A percentile compares a stretch with the other conserved stretches of the same genome.
Conservation (phyloP, 2,113 vertebrate species). For the Apteryx mantelli region DNA sequence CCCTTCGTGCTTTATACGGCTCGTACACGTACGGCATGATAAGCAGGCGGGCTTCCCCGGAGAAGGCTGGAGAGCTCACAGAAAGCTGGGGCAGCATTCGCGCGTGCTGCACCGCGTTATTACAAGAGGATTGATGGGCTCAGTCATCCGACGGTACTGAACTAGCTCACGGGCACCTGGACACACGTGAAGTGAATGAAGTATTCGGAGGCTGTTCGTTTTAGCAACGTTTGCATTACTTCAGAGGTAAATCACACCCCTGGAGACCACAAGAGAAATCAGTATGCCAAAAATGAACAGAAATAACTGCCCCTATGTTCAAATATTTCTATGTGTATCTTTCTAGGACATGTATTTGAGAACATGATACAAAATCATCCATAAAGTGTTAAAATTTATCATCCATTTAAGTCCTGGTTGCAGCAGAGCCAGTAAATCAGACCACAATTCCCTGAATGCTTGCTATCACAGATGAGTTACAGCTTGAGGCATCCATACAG, state of each 20-base stretch:
- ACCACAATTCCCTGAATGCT: fast-evolving
- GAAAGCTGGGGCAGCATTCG: neutral
- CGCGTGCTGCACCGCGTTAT: fast-evolving
- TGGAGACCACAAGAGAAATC: neutral
- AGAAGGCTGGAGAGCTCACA: neutral
- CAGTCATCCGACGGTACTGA: fast-evolving
- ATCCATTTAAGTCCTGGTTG: fast-evolving
- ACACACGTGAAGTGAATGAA: fast-evolving
- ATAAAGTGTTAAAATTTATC: no score
- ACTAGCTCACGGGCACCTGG: neutral
- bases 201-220: fast-evolving
- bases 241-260: neutral
- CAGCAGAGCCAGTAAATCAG: neutral
- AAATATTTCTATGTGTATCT: neutral
- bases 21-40: fast-evolving
- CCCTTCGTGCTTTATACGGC: neutral
- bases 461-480: neutral
- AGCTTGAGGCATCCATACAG: neutral
- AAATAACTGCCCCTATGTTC: fast-evolving
- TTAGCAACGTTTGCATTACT: neutral
- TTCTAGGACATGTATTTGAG: neutral
- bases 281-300: fast-evolving
- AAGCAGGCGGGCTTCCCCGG: fast-evolving
- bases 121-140: neutral
- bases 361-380: neutral